Conservation (phyloP, 2,888 invertebrate species). For the Agonopterix alstromeriana region DNA sequence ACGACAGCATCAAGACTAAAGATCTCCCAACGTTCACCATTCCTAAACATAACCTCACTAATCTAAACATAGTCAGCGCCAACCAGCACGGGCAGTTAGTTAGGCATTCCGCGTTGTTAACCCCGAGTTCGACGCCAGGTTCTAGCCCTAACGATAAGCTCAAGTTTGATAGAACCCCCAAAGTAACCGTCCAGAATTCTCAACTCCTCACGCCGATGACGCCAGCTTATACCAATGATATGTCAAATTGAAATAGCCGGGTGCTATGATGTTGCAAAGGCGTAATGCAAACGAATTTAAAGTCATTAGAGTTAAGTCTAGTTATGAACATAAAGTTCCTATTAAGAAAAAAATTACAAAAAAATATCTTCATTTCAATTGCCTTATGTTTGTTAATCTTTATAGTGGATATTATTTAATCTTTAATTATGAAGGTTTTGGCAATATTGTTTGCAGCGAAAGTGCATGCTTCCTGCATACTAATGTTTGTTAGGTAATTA, state of each 20-base stretch:
- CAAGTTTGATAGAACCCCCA: slow-evolving; percentile 44
- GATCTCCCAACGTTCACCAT: slow-evolving; percentile 56
- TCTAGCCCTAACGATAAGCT: slow-evolving; percentile 42
- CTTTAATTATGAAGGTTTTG: no score
- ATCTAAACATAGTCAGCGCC: slow-evolving; percentile 40
- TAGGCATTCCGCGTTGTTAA: slow-evolving; percentile 55
- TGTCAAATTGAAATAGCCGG: slow-evolving; percentile 2
- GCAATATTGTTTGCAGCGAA: no score
- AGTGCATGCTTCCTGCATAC: not conserved
- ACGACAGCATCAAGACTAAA: slow-evolving; percentile 56
- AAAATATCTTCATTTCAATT: slow-evolving; percentile 21
- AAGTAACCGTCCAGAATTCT: slow-evolving; percentile 45
- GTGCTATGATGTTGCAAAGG: slow-evolving; percentile 14
- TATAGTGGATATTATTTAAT: not conserved
- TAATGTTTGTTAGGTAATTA: not conserved
- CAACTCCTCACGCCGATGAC: slow-evolving; percentile 17
- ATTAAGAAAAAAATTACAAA: slow-evolving; percentile 26
- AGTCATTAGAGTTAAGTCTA: slow-evolving; percentile 40
- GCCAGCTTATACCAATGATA: slow-evolving; percentile 1
- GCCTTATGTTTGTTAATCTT: not conserved
- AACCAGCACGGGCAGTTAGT: slow-evolving; percentile 19
- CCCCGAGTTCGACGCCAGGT: slow-evolving; percentile 69
- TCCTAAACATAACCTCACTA: slow-evolving; percentile 53
- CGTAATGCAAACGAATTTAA: slow-evolving; percentile 43
- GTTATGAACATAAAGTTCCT: slow-evolving; percentile 53